A percentile compares a stretch with the other conserved stretches of the same genome.
Conservation (phyloP, 1,140 invertebrate genomes). For the Phortica variegata region DNA sequence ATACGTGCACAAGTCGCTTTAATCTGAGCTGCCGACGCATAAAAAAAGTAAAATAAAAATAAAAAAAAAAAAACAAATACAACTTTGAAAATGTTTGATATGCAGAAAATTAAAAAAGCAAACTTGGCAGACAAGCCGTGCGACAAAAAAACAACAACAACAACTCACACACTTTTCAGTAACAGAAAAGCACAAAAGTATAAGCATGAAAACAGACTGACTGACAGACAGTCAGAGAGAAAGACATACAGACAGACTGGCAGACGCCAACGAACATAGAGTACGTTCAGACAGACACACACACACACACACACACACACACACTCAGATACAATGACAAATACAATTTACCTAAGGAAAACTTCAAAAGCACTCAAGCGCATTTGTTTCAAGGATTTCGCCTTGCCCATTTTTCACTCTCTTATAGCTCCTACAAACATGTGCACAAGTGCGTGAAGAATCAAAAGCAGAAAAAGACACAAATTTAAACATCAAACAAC, state of each 20-base stretch:
- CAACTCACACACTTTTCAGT: too few relatives aligned
- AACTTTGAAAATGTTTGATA: slow-evolving; percentile 48
- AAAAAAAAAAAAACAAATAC: too few relatives aligned
- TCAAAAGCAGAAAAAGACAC: too few relatives aligned
- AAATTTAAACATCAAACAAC: too few relatives aligned
- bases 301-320: not conserved
- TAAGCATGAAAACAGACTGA: too few relatives aligned
- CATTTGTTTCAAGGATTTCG: slow-evolving; percentile 41
- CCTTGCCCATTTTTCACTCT: slow-evolving; percentile 9
- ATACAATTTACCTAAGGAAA: slow-evolving; percentile 60
- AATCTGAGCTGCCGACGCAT: too few relatives aligned
- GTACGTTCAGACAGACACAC: not conserved
- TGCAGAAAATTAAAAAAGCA: slow-evolving; percentile 57
- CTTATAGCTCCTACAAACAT: slow-evolving; percentile 9
- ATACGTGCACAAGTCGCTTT: slow-evolving; percentile 47
- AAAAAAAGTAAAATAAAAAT: too few relatives aligned
- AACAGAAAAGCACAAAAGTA: too few relatives aligned
- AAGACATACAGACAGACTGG: slow-evolving; percentile 5
- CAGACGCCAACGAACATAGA: too few relatives aligned
- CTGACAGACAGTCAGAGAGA: too few relatives aligned
- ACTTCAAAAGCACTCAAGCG: slow-evolving; percentile 55
- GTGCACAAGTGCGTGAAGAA: too few relatives aligned
- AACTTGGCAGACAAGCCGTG: slow-evolving; percentile 36
- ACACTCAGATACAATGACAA: slow-evolving; percentile 43
- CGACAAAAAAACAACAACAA: too few relatives aligned